Evolutionary conservation across 2,797 vertebrate species (phyloP).

Genomic region (Muscicapa striata): DNA sequence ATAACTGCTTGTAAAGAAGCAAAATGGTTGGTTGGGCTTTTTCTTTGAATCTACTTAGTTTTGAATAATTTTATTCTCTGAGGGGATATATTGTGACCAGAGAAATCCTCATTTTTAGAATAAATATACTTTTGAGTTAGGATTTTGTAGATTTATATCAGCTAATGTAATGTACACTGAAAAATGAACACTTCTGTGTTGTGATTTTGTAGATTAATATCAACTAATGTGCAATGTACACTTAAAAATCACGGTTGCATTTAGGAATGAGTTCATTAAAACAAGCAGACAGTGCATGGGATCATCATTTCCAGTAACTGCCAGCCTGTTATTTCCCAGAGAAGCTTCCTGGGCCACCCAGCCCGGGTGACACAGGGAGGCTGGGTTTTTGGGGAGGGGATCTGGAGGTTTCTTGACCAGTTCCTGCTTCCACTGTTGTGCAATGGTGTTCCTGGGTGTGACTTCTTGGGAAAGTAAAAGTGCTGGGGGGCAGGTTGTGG

Average conservation of each 20-base stretch:
- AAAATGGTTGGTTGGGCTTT: neutral
- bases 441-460: neutral
- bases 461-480: neutral
- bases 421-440: neutral
- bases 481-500: neutral
- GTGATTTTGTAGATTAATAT: neutral
- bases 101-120: neutral
- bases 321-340: neutral
- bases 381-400: neutral
- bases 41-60: accelerated
- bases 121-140: neutral
- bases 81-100: neutral
- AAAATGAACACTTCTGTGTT: neutral
- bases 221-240: accelerated
- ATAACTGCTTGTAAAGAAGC: neutral
- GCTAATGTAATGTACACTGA: neutral
- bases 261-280: neutral
- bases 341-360: neutral
- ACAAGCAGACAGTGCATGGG: accelerated
- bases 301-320: neutral
- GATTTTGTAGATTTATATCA: neutral
- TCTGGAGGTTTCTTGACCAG: neutral
- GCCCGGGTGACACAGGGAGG: neutral
- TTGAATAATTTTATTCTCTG: neutral
- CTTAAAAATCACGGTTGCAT: neutral